Conservation (phyloP, 2,113 vertebrate species). For the Steatornis caripensis region DNA sequence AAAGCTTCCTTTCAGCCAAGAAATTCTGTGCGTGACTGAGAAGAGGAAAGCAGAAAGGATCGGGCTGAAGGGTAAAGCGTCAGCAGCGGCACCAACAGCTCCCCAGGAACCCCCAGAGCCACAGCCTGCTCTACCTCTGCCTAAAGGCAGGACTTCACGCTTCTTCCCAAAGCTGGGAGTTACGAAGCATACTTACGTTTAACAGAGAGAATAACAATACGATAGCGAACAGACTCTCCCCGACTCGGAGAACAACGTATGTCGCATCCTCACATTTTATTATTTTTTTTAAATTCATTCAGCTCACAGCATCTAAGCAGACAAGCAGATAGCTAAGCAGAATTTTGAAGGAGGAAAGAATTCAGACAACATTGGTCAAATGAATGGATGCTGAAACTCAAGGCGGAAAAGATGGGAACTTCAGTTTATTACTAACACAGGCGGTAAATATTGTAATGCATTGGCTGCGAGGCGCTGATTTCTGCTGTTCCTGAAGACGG, state of each 20-base stretch:
- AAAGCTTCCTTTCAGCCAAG: background rate
- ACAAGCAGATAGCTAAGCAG: background rate
- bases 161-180: background rate
- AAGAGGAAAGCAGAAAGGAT: background rate
- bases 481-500: rapidly evolving
- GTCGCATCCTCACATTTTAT: background rate
- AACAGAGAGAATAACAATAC: too few species aligned
- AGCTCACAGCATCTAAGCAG: background rate
- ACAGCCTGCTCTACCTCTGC: background rate
- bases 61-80: background rate
- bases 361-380: background rate
- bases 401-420: background rate
- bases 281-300: background rate
- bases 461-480: background rate
- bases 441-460: background rate
- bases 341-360: background rate
- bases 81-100: background rate
- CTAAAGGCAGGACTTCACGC: background rate
- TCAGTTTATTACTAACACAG: background rate
- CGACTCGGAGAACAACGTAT: rapidly evolving
- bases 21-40: background rate
- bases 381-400: background rate
- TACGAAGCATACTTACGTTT: background rate
- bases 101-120: background rate
- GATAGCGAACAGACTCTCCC: too few species aligned